Conservation (phyloP, 35 echinoderm and acorn worm species). For the Heliocidaris tuberculata region DNA sequence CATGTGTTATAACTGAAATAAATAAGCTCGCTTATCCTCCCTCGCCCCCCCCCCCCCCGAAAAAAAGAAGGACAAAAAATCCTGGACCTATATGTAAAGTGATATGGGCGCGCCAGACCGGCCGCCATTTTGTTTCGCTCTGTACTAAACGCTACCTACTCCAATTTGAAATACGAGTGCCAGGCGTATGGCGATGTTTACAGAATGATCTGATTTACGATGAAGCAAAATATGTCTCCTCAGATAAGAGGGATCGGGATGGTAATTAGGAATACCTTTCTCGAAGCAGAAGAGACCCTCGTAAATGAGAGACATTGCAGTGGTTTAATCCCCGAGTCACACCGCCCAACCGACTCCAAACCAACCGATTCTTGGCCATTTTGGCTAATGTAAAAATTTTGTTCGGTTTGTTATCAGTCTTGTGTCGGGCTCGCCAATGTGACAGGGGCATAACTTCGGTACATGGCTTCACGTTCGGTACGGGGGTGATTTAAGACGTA, state of each 20-base stretch:
- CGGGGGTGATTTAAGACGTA: not conserved
- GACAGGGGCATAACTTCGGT: not conserved
- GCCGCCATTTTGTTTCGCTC: not conserved
- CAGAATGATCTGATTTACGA: slow-evolving; percentile 37
- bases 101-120: not conserved
- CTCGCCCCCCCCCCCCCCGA: too few relatives aligned
- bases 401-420: too few relatives aligned
- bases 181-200: slow-evolving; percentile 27
- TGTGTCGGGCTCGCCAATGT: too few relatives aligned
- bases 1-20: too few relatives aligned
- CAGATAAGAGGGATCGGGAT: not conserved
- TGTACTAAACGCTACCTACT: not conserved
- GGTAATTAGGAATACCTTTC: slow-evolving; percentile 30
- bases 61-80: too few relatives aligned
- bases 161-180: not conserved
- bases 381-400: too few relatives aligned
- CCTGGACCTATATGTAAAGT: not conserved
- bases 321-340: too few relatives aligned
- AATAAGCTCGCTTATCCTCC: too few relatives aligned
- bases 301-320: not conserved
- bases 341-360: too few relatives aligned
- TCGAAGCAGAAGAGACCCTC: not conserved
- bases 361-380: too few relatives aligned
- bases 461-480: not conserved
- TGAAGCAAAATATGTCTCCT: slow-evolving; percentile 24